phyloP scores from a whole-genome alignment of 2,113 vertebrate species.

The Ictidomys tridecemlineatus region DNA sequence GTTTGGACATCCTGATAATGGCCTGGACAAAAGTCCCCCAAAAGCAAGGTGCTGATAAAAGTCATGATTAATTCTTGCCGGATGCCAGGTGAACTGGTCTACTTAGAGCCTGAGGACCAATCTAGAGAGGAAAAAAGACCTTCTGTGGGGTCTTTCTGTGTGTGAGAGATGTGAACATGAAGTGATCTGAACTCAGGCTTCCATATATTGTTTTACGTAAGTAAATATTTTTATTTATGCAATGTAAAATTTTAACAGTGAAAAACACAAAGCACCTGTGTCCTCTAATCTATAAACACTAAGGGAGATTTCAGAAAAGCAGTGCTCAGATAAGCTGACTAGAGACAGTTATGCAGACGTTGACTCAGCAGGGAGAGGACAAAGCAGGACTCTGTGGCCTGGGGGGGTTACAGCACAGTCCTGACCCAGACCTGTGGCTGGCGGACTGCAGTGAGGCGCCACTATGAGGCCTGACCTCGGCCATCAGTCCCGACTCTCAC shows the following conservation, averaged over 20 bases:
- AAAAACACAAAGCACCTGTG: not conserved
- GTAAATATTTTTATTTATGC: not conserved
- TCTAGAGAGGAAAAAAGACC: not conserved
- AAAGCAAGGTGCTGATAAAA: not conserved
- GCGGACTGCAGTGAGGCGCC: not conserved
- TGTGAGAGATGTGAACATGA: not conserved
- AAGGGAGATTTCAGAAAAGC: not conserved
- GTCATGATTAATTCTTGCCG: not conserved
- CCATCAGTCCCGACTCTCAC: not conserved
- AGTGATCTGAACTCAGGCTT: not conserved
- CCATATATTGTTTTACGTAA: not conserved
- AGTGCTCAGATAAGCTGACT: not conserved
- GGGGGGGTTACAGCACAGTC: not conserved
- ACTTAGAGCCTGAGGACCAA: not conserved
- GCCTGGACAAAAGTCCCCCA: not conserved
- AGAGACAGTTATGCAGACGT: too few relatives aligned
- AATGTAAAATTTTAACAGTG: not conserved
- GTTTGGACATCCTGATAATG: not conserved
- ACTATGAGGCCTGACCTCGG: not conserved
- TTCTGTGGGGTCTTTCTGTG: not conserved
- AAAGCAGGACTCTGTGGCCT: accelerated
- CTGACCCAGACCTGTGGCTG: too few relatives aligned
- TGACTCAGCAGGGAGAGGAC: not conserved
- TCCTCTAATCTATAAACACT: not conserved
- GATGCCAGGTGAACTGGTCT: not conserved